A percentile compares a stretch with the other conserved stretches of the same genome.
phyloP scores from a whole-genome alignment of 2,888 invertebrate genomes.

The Agonum fuliginosum region DNA sequence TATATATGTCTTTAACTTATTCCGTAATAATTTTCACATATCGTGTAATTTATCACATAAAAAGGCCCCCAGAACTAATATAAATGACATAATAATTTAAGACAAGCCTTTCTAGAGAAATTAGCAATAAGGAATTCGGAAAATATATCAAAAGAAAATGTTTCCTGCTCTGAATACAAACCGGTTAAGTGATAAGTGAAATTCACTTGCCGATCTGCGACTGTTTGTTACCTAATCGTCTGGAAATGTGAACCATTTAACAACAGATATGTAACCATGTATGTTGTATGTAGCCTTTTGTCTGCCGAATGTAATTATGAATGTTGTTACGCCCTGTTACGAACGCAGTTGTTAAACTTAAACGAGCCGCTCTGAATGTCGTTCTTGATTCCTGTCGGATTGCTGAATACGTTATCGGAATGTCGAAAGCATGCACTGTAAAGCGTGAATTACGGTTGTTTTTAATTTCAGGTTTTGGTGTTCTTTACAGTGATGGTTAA shows the following conservation, averaged over 20 bases:
- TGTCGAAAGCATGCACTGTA: conserved; percentile 2
- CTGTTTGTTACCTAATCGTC: conserved; percentile 47
- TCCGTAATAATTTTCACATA: conserved; percentile 7
- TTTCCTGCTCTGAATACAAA: conserved; percentile 51
- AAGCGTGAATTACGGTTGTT: conserved; percentile 6
- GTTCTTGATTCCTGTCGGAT: conserved; percentile 12
- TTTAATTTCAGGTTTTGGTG: conserved; percentile 19
- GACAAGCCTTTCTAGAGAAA: conserved; percentile 44
- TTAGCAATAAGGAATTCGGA: conserved; percentile 28
- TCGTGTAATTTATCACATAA: not conserved
- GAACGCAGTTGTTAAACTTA: not conserved
- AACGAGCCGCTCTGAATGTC: conserved; percentile 15
- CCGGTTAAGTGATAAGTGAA: conserved; percentile 53
- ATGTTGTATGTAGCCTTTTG: not conserved
- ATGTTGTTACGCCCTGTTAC: conserved; percentile 35
- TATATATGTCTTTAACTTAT: not conserved
- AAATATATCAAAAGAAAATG: conserved; percentile 26
- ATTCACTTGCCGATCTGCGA: conserved; percentile 39
- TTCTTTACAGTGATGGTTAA: not conserved
- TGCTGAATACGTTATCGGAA: not conserved
- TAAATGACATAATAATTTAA: conserved; percentile 34
- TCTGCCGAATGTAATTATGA: conserved; percentile 31
- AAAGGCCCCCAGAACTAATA: not conserved
- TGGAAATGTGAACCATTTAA: conserved; percentile 43
- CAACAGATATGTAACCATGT: conserved; percentile 21